These are phyloP conservation scores for Neodon shergylaensis DNA, from an alignment of 2,113 vertebrate species.

Conservation along the genomic window DNA sequence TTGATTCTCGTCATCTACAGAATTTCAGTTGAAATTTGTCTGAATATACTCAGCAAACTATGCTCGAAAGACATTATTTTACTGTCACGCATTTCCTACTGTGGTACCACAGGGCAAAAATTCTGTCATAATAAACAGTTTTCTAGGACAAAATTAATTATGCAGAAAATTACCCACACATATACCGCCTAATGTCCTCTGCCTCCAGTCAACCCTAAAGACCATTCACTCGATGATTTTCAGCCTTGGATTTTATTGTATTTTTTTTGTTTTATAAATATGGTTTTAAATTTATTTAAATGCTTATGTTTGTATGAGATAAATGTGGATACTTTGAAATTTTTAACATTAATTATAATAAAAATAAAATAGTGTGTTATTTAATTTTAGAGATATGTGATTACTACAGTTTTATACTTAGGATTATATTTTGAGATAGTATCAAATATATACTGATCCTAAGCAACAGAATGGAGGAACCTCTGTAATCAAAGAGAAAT, in stretches of 20 bases:
- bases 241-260: background rate
- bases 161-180: constrained; percentile 37
- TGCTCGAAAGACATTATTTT: constrained; percentile 11
- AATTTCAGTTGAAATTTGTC: constrained; percentile 54
- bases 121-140: constrained; percentile 24
- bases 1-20: constrained; percentile 45
- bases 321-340: constrained; percentile 21
- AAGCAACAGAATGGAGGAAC: background rate
- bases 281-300: background rate
- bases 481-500: background rate
- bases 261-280: background rate
- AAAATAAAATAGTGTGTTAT: background rate
- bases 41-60: constrained; percentile 10
- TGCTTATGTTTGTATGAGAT: background rate
- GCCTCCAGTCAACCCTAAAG: background rate
- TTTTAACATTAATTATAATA: background rate
- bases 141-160: constrained; percentile 64
- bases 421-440: background rate
- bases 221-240: background rate
- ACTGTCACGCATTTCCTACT: constrained; percentile 49
- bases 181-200: background rate
- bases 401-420: constrained; percentile 25
- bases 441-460: background rate
- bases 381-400: constrained; percentile 19
- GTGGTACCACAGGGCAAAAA: constrained; percentile 33